Conservation (phyloP, 2,797 vertebrate species). For the Poeciliopsis gracilis region DNA sequence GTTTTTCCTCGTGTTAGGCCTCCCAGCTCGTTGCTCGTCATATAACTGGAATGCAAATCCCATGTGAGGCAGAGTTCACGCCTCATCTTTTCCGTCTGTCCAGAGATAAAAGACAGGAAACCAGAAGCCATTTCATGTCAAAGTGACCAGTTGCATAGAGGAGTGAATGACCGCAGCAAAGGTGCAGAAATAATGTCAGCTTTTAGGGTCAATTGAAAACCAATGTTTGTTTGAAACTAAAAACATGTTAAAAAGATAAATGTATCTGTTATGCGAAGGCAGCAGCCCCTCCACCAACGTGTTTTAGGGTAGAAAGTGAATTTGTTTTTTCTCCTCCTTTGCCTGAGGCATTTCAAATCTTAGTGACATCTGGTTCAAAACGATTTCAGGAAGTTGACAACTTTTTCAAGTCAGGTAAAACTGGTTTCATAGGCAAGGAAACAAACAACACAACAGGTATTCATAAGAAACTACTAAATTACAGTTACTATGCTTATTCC, state of each 20-base stretch:
- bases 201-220: neutral
- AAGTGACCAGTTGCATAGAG: neutral
- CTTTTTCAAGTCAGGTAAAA: neutral
- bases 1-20: neutral
- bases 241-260: neutral
- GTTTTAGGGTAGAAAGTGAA: neutral
- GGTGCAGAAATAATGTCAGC: neutral
- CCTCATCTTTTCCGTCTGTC: slow-evolving; percentile 27
- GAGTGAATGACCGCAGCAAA: neutral
- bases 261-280: neutral
- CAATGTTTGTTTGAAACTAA: neutral
- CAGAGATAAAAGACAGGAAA: slow-evolving; percentile 22
- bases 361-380: slow-evolving; percentile 1
- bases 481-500: neutral
- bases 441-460: neutral
- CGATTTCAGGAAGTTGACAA: neutral
- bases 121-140: slow-evolving; percentile 8
- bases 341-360: neutral
- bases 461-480: neutral
- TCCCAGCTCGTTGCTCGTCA: slow-evolving; percentile 35
- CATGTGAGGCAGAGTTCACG: slow-evolving; percentile 35
- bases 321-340: neutral
- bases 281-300: neutral
- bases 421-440: neutral
- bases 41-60: slow-evolving; percentile 39